These are phyloP conservation scores for Scaptomyza montana DNA, from an alignment of 1,140 invertebrate genomes.

Conservation along the genomic window DNA sequence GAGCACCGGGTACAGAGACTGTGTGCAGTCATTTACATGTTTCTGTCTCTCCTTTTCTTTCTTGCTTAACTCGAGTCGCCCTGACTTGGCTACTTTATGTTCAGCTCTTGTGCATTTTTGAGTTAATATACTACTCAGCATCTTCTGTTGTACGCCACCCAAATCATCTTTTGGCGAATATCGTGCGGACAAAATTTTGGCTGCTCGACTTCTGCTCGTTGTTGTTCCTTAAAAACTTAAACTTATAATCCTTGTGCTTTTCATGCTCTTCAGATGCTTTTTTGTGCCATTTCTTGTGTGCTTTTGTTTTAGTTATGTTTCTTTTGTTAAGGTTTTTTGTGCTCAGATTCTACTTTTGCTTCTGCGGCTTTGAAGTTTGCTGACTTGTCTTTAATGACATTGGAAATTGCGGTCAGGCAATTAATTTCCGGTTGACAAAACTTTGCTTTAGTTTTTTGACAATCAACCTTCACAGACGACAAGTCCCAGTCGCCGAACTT, in stretches of 20 bases:
- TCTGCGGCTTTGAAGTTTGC: slow-evolving; percentile 71
- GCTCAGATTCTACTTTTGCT: slow-evolving; percentile 1
- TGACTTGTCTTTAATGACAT: slow-evolving; percentile 79
- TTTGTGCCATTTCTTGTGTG: slow-evolving; percentile 53
- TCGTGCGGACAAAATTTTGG: slow-evolving; percentile 72
- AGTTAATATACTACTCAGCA: slow-evolving; percentile 79
- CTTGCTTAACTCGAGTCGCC: slow-evolving; percentile 5
- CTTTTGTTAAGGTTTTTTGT: slow-evolving; percentile 53
- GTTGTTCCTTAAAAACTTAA: slow-evolving; percentile 61
- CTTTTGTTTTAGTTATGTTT: slow-evolving; percentile 68
- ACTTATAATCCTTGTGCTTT: slow-evolving; percentile 71
- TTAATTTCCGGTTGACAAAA: slow-evolving; percentile 80
- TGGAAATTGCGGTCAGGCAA: slow-evolving; percentile 80
- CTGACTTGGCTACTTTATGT: slow-evolving; percentile 57
- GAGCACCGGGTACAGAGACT: not conserved
- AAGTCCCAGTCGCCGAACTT: not conserved
- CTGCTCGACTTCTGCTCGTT: slow-evolving; percentile 15
- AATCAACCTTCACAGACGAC: slow-evolving; percentile 44
- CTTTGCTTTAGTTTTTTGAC: slow-evolving; percentile 74
- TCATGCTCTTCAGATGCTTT: not conserved
- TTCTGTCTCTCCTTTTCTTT: slow-evolving; percentile 43
- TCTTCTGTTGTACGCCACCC: slow-evolving; percentile 59
- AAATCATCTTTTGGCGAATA: slow-evolving; percentile 49
- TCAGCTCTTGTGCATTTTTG: slow-evolving; percentile 57
- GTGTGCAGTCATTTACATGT: slow-evolving; percentile 70